A percentile compares a stretch with the other conserved stretches of the same genome.
phyloP scores from a whole-genome alignment of 2,797 vertebrate genomes.

The Babyrousa celebensis region DNA sequence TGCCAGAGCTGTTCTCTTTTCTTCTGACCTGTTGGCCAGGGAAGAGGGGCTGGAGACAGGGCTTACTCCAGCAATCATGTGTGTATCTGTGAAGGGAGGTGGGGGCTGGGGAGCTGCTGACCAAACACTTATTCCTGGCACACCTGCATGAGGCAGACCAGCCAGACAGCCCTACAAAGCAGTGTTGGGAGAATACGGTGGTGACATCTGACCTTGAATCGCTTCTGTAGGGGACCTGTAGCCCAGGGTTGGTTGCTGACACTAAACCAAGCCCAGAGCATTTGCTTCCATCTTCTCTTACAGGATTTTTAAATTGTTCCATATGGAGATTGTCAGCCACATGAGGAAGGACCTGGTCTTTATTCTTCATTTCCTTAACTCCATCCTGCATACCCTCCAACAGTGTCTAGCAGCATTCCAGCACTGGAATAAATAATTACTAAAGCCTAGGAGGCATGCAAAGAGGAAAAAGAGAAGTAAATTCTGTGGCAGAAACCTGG shows the following conservation, averaged over 20 bases:
- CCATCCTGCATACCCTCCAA: not conserved
- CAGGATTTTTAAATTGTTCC: not conserved
- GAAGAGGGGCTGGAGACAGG: not conserved
- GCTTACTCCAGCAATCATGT: not conserved
- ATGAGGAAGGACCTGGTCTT: not conserved
- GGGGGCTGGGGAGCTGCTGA: not conserved
- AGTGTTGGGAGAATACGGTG: not conserved
- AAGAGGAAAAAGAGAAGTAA: not conserved
- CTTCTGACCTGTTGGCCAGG: not conserved
- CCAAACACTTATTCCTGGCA: not conserved
- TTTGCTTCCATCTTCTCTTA: not conserved
- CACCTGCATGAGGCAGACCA: not conserved
- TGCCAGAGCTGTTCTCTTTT: not conserved
- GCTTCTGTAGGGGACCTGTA: not conserved
- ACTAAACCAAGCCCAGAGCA: not conserved
- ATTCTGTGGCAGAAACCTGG: not conserved
- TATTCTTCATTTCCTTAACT: not conserved
- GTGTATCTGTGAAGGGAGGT: not conserved
- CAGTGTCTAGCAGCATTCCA: not conserved
- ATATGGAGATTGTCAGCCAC: not conserved
- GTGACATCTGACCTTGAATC: not conserved
- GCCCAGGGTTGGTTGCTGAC: not conserved
- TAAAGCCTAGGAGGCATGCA: not conserved
- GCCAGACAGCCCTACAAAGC: not conserved
- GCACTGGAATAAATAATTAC: not conserved